phyloP scores from a whole-genome alignment of 2,797 vertebrate genomes.

The Neosalanx taihuensis region DNA sequence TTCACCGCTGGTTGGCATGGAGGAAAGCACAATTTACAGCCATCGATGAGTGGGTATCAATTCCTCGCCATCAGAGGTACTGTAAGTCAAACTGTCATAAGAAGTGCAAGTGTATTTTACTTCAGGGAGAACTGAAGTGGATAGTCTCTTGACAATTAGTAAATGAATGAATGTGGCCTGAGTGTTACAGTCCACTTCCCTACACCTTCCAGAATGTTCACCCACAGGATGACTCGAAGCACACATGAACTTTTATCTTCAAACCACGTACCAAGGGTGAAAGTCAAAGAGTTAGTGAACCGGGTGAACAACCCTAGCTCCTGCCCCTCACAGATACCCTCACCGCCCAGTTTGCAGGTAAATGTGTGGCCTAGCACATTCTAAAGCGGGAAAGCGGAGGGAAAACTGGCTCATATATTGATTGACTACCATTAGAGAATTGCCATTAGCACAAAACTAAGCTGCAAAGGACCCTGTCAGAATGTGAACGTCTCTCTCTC shows the following conservation, averaged over 20 bases:
- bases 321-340: background rate
- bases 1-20: background rate
- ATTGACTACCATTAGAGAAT: constrained; percentile 67
- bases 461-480: constrained; percentile 52
- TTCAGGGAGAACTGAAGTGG: constrained; percentile 42
- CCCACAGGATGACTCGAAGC: background rate
- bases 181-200: background rate
- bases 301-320: background rate
- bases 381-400: constrained; percentile 33
- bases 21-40: background rate
- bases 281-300: background rate
- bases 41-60: background rate
- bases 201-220: background rate
- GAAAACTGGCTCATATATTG: constrained; percentile 59
- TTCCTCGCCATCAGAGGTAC: background rate
- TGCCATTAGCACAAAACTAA: constrained; percentile 57
- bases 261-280: background rate
- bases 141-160: background rate
- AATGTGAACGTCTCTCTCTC: constrained; percentile 59
- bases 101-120: constrained; percentile 43
- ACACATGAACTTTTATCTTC: background rate
- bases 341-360: background rate
- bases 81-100: constrained; percentile 6
- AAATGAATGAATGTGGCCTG: background rate
- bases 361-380: constrained; percentile 15